Conservation (phyloP, 1,140 invertebrate genomes). For the Cotesia vestalis region DNA sequence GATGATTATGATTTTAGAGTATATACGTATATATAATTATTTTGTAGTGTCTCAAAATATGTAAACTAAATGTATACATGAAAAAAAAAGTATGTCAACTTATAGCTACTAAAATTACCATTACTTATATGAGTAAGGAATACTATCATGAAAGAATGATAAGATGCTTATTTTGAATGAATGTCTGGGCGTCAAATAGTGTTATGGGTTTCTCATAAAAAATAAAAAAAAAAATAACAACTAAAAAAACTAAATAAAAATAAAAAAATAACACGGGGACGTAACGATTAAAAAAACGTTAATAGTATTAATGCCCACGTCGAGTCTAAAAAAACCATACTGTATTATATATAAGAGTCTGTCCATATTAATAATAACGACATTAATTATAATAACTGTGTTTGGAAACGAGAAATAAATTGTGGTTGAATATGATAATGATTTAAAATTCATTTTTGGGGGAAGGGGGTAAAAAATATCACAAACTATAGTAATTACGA, state of each 20-base stretch:
- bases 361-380: constrained; percentile 67
- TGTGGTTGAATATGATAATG: constrained; percentile 65
- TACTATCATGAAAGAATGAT: constrained; percentile 22
- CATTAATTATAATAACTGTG: constrained; percentile 67
- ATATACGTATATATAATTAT: constrained; percentile 58
- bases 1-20: constrained; percentile 51
- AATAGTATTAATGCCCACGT: constrained; percentile 66
- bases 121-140: constrained; percentile 26
- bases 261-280: constrained; percentile 28
- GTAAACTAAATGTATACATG: constrained; percentile 65
- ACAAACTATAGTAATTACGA: constrained; percentile 5
- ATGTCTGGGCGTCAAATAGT: constrained; percentile 26
- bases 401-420: constrained; percentile 68
- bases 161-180: constrained; percentile 28
- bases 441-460: constrained; percentile 32
- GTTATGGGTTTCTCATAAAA: constrained; percentile 7
- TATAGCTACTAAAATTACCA: constrained; percentile 31
- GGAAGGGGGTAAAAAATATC: background rate
- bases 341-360: constrained; percentile 68
- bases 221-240: too few relatives aligned
- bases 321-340: constrained; percentile 64
- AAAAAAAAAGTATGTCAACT: constrained; percentile 30
- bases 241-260: too few relatives aligned
- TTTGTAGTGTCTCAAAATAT: constrained; percentile 65
- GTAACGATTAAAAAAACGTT: constrained; percentile 58